Conservation (phyloP, 35 echinoderm and acorn worm genomes). For the Anneissia japonica region DNA sequence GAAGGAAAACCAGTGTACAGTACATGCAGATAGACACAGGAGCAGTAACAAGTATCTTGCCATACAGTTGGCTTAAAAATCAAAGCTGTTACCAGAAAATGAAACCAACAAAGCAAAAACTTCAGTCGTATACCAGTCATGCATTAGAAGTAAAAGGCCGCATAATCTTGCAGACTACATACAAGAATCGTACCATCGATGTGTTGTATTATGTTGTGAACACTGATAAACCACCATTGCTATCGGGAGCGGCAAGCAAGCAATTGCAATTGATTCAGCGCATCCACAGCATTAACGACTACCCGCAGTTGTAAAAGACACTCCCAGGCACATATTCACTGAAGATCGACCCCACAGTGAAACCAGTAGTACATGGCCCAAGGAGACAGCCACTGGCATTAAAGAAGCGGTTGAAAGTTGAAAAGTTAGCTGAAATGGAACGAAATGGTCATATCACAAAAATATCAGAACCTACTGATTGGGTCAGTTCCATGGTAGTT, state of each 20-base stretch:
- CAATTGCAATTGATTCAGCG: slow-evolving; percentile 33
- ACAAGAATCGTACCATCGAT: slow-evolving; percentile 38
- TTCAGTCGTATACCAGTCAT: slow-evolving; percentile 55
- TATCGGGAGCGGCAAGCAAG: slow-evolving; percentile 36
- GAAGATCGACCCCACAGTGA: slow-evolving; percentile 54
- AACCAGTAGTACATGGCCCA: slow-evolving; percentile 62
- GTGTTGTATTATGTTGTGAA: slow-evolving; percentile 49
- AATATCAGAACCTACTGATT: slow-evolving; percentile 10
- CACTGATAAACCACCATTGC: slow-evolving; percentile 29
- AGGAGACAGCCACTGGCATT: slow-evolving; percentile 48
- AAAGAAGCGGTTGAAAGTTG: not conserved
- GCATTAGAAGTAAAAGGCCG: slow-evolving; percentile 29
- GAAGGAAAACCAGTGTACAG: not conserved
- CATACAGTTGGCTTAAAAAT: slow-evolving; percentile 14
- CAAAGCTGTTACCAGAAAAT: not conserved
- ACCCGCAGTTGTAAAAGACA: slow-evolving; percentile 26
- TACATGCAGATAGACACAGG: slow-evolving; percentile 64
- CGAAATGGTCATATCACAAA: slow-evolving; percentile 20
- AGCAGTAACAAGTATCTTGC: slow-evolving; percentile 46
- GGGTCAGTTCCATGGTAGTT: slow-evolving; percentile 34
- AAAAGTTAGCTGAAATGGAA: slow-evolving; percentile 54
- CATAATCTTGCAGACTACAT: not conserved
- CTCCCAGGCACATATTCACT: slow-evolving; percentile 63
- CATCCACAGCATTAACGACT: slow-evolving; percentile 45
- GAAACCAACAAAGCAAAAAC: slow-evolving; percentile 14